phyloP scores from a whole-genome alignment of 2,797 vertebrate species.

The Rhynchotus rufescens region DNA sequence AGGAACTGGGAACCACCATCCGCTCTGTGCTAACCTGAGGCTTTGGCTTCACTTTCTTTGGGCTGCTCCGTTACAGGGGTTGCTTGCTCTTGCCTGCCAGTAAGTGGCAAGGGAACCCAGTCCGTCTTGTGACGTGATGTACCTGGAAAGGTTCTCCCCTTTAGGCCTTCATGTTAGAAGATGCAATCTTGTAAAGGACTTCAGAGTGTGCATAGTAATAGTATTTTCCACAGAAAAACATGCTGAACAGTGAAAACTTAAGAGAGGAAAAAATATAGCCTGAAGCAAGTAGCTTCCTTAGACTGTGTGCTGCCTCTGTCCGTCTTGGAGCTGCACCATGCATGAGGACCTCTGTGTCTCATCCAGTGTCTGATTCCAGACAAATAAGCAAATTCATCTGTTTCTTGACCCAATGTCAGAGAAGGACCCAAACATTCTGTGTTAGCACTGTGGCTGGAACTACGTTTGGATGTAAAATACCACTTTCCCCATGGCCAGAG shows the following conservation, averaged over 20 bases:
- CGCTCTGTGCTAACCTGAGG: background rate
- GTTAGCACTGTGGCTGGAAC: background rate
- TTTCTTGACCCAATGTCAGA: background rate
- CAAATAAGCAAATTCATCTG: background rate
- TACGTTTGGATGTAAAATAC: background rate
- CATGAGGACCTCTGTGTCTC: accelerated
- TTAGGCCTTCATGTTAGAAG: background rate
- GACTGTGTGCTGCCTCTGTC: background rate
- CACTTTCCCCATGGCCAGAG: background rate
- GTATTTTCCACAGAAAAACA: too few relatives aligned
- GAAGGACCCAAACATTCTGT: background rate
- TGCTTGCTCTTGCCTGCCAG: background rate
- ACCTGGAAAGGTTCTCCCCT: background rate
- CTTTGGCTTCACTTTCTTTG: background rate
- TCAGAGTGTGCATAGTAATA: background rate
- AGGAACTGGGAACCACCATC: background rate
- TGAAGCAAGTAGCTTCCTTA: background rate
- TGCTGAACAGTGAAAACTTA: background rate
- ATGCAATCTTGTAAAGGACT: background rate
- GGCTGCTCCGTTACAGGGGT: background rate
- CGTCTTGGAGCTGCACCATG: background rate
- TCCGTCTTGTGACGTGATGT: background rate
- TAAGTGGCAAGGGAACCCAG: background rate
- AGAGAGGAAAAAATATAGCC: background rate
- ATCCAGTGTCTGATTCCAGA: background rate